Conservation (phyloP, 2,888 invertebrate species). For the Galerucella nymphaeae region DNA sequence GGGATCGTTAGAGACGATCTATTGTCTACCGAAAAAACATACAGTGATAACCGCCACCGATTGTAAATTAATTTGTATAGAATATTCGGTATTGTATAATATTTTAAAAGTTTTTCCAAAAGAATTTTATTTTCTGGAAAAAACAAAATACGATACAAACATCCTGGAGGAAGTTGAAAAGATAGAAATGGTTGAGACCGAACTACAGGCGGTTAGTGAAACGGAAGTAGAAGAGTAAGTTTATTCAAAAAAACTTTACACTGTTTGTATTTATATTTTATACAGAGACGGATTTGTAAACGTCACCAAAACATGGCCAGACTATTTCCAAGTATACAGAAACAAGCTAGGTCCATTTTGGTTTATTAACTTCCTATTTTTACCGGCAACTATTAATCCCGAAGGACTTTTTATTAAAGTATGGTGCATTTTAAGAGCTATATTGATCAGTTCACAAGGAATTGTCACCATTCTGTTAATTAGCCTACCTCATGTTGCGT, state of each 20-base stretch:
- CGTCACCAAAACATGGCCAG: slow-evolving; percentile 24
- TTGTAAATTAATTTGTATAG: slow-evolving; percentile 67
- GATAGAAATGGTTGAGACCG: slow-evolving; percentile 1
- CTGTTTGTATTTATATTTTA: neutral
- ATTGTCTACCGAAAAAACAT: slow-evolving; percentile 67
- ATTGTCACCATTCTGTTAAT: slow-evolving; percentile 26
- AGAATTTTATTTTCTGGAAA: slow-evolving; percentile 29
- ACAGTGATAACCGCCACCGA: slow-evolving; percentile 68
- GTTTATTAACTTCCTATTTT: slow-evolving; percentile 50
- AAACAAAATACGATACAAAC: slow-evolving; percentile 9
- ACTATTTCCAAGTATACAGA: slow-evolving; percentile 35
- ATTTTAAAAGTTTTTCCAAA: slow-evolving; percentile 40
- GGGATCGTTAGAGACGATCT: slow-evolving; percentile 67
- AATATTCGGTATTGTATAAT: slow-evolving; percentile 56
- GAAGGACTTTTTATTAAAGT: slow-evolving; percentile 52
- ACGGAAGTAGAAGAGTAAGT: slow-evolving; percentile 17
- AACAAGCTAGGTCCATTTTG: slow-evolving; percentile 48
- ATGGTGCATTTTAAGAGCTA: slow-evolving; percentile 48
- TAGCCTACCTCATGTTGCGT: slow-evolving; percentile 25
- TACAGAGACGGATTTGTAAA: slow-evolving; percentile 34
- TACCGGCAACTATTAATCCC: slow-evolving; percentile 55
- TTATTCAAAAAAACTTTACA: neutral
- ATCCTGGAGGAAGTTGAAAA: slow-evolving; percentile 16
- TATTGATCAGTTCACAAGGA: slow-evolving; percentile 29
- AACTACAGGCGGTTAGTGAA: neutral